Conservation (phyloP, 1,140 invertebrate species). For the Polypedilum vanderplanki region DNA sequence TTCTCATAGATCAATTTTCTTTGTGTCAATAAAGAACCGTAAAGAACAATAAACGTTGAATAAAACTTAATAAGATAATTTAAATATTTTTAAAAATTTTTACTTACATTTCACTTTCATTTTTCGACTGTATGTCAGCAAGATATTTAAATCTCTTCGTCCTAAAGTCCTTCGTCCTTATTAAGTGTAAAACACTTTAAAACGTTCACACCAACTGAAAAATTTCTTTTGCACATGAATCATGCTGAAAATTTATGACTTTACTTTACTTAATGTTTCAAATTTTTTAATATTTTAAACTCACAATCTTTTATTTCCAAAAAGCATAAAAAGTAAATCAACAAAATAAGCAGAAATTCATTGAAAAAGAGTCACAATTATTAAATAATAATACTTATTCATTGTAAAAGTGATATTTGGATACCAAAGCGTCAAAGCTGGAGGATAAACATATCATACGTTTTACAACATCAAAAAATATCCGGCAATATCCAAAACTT, state of each 20-base stretch:
- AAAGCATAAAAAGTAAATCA: constrained; percentile 69
- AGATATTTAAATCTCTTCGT: neutral
- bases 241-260: neutral
- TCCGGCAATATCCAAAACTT: constrained; percentile 56
- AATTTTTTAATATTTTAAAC: neutral
- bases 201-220: neutral
- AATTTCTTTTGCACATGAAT: neutral
- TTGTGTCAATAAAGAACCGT: neutral
- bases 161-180: neutral
- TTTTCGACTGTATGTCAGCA: neutral
- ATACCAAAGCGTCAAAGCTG: constrained; percentile 78
- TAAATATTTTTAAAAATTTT: neutral
- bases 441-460: constrained; percentile 66
- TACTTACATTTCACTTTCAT: neutral
- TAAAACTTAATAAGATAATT: too few relatives aligned
- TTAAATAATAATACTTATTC: constrained; percentile 60
- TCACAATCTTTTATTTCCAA: constrained; percentile 68
- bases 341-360: constrained; percentile 79
- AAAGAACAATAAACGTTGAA: too few relatives aligned
- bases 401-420: constrained; percentile 70
- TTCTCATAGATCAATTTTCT: neutral
- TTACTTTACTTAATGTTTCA: neutral
- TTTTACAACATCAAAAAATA: constrained; percentile 68
- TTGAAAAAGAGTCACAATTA: constrained; percentile 75
- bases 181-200: neutral